Evolutionary conservation across 2,888 invertebrate species (phyloP), one percentile per base, ranked within the genome.

Genomic region (Plagiodera versicolora): DNA sequence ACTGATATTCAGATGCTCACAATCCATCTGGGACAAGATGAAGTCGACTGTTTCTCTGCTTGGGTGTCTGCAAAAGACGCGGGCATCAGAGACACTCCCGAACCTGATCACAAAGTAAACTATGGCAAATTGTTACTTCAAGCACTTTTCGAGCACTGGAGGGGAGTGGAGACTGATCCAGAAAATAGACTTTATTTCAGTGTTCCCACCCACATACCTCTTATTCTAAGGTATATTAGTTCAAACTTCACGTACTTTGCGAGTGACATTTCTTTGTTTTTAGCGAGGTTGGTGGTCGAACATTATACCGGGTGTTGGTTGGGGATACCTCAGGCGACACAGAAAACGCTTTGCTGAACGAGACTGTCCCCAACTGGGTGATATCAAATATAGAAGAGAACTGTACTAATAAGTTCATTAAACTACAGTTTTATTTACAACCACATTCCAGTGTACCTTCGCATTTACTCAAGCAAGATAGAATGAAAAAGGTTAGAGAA

Each of bases 41-140:
- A 99, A 81, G 92, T 93, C 0, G 99, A 99, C 78, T 98, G 98
- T 78, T 92, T 99, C 74, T 90, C 96, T 35, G 98, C 99, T 0
- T 99, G 99, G 99, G 95, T 99, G 2, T 96, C 98, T 52, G 94
- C 96, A 0, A 91, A 90, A 78, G 99, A 99, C 78, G 92, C 95
- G 19, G 97, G 95, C 0, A 85, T 98, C 69, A 72, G 70, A 56
- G 79, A 79, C 60, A 74, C 74, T 63, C 77, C 77, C 0, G 93
- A 85, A 75, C 87, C 80, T 56, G 95, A 95, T 76, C 91, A 92
- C 68, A 95, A 89, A 85, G 97, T 98, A 0, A 99, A 99, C 78
- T 96, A 97, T 78, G 99, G 99, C 14, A 94, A 93, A 65, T 83
- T 98, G 58, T 80, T 99, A 49, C 82, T 99, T 51, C 95, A 98